A percentile compares a stretch with the other conserved stretches of the same genome.
phyloP scores from a whole-genome alignment of 2,113 vertebrate species.

The Vidua macroura region DNA sequence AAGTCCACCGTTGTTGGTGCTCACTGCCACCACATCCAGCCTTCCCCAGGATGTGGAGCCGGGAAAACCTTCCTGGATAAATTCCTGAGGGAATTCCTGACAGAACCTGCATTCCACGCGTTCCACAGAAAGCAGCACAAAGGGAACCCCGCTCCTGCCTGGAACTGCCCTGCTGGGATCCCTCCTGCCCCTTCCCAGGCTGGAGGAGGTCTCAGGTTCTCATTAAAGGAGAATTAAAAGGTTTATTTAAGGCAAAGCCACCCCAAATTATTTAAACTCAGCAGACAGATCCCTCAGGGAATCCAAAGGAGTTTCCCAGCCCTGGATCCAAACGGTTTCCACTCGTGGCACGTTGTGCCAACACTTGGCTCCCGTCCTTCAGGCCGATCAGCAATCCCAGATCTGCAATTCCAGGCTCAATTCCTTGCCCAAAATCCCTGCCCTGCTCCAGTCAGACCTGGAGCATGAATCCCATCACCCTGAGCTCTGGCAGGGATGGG shows the following conservation, averaged over 20 bases:
- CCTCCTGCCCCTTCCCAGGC: neutral
- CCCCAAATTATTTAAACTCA: neutral
- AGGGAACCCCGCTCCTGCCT: neutral
- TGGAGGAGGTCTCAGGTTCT: neutral
- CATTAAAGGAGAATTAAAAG: neutral
- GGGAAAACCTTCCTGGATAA: neutral
- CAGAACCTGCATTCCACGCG: neutral
- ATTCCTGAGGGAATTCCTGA: neutral
- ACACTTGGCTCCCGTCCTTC: neutral
- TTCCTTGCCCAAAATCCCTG: neutral
- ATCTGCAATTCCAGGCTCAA: neutral
- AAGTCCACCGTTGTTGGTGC: accelerated
- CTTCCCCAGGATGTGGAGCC: neutral
- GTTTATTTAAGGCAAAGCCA: neutral
- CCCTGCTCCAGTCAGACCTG: neutral
- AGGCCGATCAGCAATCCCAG: neutral
- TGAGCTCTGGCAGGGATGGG: neutral
- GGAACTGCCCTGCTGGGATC: neutral
- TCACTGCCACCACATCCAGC: neutral
- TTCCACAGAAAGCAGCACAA: neutral
- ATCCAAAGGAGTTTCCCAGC: neutral
- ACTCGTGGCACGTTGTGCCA: neutral
- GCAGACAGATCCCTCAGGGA: neutral
- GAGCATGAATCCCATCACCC: accelerated
- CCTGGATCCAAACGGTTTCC: neutral